A percentile compares a stretch with the other conserved stretches of the same genome.
phyloP scores from a whole-genome alignment of 2,888 invertebrate genomes.

The Patella ulyssiponensis region DNA sequence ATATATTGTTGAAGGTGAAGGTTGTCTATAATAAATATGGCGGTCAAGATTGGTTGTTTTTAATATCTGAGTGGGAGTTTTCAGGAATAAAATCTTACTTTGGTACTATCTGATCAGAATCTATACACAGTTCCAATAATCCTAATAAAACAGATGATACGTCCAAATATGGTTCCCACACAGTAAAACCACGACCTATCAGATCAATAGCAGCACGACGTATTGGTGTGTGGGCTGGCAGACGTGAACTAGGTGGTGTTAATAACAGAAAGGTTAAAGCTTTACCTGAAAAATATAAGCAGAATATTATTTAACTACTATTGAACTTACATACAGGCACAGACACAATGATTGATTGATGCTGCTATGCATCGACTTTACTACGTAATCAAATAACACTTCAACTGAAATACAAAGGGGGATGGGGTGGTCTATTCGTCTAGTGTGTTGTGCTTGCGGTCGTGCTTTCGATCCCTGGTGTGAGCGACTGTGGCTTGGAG shows the following conservation, averaged over 20 bases:
- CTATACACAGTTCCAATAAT: slow-evolving; percentile 78
- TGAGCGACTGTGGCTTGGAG: too few relatives aligned
- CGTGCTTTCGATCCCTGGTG: too few relatives aligned
- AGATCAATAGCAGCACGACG: slow-evolving; percentile 94
- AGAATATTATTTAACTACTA: not conserved
- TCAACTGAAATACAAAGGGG: not conserved
- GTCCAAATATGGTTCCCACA: slow-evolving; percentile 98
- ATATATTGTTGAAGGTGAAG: too few relatives aligned
- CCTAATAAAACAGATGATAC: slow-evolving; percentile 89
- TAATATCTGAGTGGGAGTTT: too few relatives aligned
- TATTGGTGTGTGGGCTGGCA: slow-evolving; percentile 90
- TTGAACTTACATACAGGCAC: slow-evolving; percentile 10
- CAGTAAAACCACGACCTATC: slow-evolving; percentile 96
- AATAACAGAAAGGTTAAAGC: slow-evolving; percentile 93
- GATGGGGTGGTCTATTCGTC: too few relatives aligned
- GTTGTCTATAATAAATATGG: too few relatives aligned
- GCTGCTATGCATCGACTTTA: not conserved
- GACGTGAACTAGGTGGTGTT: slow-evolving; percentile 84
- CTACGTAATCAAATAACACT: not conserved
- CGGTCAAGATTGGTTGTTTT: too few relatives aligned
- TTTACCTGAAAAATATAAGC: slow-evolving; percentile 76
- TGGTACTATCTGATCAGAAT: slow-evolving; percentile 69
- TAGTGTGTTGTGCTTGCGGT: too few relatives aligned
- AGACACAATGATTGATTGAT: not conserved
- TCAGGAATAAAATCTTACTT: slow-evolving; percentile 58